phyloP scores from a whole-genome alignment of 2,888 invertebrate species.

The Pecten maximus region DNA sequence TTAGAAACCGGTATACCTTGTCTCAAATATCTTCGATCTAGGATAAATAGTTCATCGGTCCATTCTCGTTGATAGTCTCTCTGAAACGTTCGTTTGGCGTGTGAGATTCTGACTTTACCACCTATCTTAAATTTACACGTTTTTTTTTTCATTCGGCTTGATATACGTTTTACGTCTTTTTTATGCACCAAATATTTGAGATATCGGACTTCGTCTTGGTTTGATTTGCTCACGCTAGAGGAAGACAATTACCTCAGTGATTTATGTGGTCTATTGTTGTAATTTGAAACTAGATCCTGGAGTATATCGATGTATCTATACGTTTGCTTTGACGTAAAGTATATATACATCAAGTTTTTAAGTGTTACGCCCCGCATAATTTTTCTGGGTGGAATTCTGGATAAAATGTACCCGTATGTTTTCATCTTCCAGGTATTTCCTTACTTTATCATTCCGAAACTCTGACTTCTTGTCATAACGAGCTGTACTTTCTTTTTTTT shows the following conservation, averaged over 20 bases:
- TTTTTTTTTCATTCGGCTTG: too few species aligned
- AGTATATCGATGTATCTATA: slow-evolving; percentile 41
- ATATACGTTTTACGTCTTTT: too few species aligned
- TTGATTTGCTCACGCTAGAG: slow-evolving; percentile 42
- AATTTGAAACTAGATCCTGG: slow-evolving; percentile 41
- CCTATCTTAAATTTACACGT: too few species aligned
- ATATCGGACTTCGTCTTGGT: too few species aligned
- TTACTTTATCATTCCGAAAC: slow-evolving; percentile 48
- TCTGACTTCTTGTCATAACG: slow-evolving; percentile 46
- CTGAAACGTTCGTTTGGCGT: too few species aligned
- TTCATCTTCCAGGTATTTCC: slow-evolving; percentile 37
- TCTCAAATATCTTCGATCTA: slow-evolving; percentile 42
- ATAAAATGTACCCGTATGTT: slow-evolving; percentile 35
- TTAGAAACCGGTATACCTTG: slow-evolving; percentile 5
- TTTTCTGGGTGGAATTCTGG: slow-evolving; percentile 52
- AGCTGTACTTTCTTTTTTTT: slow-evolving; percentile 24
- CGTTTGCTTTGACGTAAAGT: slow-evolving; percentile 40
- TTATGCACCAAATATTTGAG: too few species aligned
- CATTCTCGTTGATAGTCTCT: slow-evolving; percentile 55
- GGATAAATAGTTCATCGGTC: slow-evolving; percentile 54
- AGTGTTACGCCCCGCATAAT: slow-evolving; percentile 46
- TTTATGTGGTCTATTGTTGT: slow-evolving; percentile 47
- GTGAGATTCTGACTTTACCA: too few species aligned
- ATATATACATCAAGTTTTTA: slow-evolving; percentile 41
- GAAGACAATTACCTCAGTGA: slow-evolving; percentile 42